These are phyloP conservation scores for Damaliscus lunatus DNA, from an alignment of 2,113 vertebrate genomes.

Conservation along the genomic window DNA sequence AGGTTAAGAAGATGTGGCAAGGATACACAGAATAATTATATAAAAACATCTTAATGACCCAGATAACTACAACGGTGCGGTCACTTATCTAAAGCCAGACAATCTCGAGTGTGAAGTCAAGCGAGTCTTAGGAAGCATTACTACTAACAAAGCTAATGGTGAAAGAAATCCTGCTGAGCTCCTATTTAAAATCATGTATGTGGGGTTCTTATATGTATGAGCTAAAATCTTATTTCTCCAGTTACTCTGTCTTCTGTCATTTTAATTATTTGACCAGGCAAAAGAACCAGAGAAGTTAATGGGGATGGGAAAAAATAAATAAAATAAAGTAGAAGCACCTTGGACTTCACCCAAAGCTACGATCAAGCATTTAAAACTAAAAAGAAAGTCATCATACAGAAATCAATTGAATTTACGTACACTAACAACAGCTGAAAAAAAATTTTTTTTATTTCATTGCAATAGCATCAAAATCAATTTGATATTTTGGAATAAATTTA, in stretches of 20 bases:
- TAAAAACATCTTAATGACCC: neutral
- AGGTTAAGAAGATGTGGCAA: neutral
- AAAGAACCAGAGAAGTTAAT: neutral
- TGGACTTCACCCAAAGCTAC: neutral
- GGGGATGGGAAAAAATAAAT: neutral
- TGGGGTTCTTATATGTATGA: neutral
- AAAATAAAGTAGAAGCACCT: neutral
- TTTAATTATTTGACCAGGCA: neutral
- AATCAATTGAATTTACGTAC: neutral
- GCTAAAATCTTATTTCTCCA: neutral
- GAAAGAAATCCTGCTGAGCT: neutral
- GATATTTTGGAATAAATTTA: neutral
- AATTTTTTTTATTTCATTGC: neutral
- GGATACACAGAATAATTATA: neutral
- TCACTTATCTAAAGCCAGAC: neutral
- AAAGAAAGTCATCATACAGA: neutral
- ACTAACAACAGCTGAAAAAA: neutral
- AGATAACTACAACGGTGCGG: neutral
- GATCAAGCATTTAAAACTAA: neutral
- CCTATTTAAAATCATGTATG: neutral
- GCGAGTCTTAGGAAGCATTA: neutral
- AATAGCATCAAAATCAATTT: neutral
- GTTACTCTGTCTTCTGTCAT: neutral
- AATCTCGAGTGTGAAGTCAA: neutral
- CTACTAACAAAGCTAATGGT: neutral